Evolutionary conservation across 2,888 invertebrate genomes (phyloP).

Genomic region (Megaustenia siamemsis): DNA sequence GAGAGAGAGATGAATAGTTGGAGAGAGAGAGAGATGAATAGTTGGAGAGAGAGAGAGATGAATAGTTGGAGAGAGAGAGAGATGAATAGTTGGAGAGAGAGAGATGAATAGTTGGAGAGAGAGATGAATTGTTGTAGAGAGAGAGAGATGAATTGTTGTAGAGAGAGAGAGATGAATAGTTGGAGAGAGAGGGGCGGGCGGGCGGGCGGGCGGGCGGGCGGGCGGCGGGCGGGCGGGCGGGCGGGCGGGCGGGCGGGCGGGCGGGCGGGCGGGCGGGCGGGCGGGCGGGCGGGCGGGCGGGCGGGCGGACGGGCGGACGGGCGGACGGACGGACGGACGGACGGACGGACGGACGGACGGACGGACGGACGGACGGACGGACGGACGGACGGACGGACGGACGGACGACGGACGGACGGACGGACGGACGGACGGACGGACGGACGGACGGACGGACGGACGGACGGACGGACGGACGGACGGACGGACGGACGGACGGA

Average conservation of each 20-base stretch:
- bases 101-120: too few species aligned
- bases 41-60: too few species aligned
- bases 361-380: neutral
- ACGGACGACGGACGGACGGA: too few species aligned
- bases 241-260: neutral
- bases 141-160: too few species aligned
- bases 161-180: neutral
- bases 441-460: neutral
- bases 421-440: neutral
- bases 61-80: too few species aligned
- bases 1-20: too few species aligned
- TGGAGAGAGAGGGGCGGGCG: neutral
- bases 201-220: neutral
- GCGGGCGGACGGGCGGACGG: neutral
- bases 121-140: neutral
- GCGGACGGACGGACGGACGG: neutral
- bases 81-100: too few species aligned
- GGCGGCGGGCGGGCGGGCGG: neutral
- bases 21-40: too few species aligned
- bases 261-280: neutral
- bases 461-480: neutral
- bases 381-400: neutral
- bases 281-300: neutral
- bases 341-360: neutral
- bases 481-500: neutral